A percentile compares a stretch with the other conserved stretches of the same genome.
phyloP scores from a whole-genome alignment of 2,888 invertebrate genomes.

The Thecocarcelia acutangulata region DNA sequence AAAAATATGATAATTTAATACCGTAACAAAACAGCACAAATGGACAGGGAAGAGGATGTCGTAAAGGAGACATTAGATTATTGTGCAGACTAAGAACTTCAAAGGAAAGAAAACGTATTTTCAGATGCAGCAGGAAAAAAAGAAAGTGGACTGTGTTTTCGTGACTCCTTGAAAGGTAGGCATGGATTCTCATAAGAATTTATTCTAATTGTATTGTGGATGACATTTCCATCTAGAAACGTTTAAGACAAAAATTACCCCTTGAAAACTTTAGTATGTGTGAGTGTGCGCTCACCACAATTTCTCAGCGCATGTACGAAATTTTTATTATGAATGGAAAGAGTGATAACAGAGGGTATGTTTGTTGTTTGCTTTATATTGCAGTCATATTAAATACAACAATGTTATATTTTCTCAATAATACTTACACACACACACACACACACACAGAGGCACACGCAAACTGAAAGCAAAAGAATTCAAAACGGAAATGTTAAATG shows the following conservation, averaged over 20 bases:
- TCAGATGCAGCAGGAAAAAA: background rate
- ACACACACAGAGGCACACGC: conserved; percentile 10
- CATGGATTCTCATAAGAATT: conserved; percentile 35
- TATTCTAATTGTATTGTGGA: conserved; percentile 46
- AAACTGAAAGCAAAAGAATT: conserved; percentile 49
- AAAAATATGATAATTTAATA: conserved; percentile 52
- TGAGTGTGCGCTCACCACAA: conserved; percentile 3
- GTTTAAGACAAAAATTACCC: conserved; percentile 16
- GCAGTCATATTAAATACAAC: conserved; percentile 15
- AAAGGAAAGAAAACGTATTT: conserved; percentile 19
- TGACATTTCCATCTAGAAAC: conserved; percentile 17
- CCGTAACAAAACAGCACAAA: conserved; percentile 23
- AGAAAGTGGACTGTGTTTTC: conserved; percentile 48
- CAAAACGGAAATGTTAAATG: conserved; percentile 53
- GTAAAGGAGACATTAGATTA: background rate
- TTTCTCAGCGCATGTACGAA: conserved; percentile 40
- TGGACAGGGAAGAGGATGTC: conserved; percentile 9
- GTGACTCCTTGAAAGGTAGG: background rate
- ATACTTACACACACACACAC: background rate
- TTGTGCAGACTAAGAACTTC: conserved; percentile 25
- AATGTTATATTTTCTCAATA: conserved; percentile 43
- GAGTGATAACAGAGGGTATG: conserved; percentile 32
- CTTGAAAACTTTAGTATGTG: background rate
- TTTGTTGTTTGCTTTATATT: conserved; percentile 21
- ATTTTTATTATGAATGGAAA: conserved; percentile 9